Conservation (phyloP, 2,797 vertebrate genomes). For the Psittacula derbiana region DNA sequence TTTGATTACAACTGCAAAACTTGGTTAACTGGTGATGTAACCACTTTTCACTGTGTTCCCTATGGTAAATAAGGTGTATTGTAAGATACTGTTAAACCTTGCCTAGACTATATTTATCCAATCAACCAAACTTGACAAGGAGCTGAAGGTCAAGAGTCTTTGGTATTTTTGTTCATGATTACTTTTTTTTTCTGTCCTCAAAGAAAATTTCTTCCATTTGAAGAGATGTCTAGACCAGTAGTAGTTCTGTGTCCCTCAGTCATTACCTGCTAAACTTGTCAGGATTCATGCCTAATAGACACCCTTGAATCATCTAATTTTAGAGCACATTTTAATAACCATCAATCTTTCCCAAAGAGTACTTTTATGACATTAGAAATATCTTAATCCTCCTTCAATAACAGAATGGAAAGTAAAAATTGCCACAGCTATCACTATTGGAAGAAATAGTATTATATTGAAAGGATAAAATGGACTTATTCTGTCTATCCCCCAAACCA, state of each 20-base stretch:
- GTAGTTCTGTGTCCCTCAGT: background rate
- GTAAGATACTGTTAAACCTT: background rate
- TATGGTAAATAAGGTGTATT: background rate
- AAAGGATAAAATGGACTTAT: conserved; percentile 36
- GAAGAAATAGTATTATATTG: conserved; percentile 36
- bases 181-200: background rate
- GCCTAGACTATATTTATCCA: background rate
- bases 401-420: conserved; percentile 35
- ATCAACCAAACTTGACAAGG: background rate
- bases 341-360: conserved; percentile 17
- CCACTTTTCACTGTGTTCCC: background rate
- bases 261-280: background rate
- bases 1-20: background rate
- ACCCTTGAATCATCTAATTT: conserved; percentile 36
- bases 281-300: background rate
- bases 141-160: background rate
- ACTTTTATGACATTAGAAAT: conserved; percentile 43
- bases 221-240: background rate
- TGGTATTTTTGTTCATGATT: background rate
- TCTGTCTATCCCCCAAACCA: conserved; percentile 12
- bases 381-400: conserved; percentile 58
- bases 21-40: background rate
- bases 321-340: conserved; percentile 28
- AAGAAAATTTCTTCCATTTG: conserved; percentile 5
- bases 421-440: conserved; percentile 31